phyloP scores from a whole-genome alignment of 2,113 vertebrate species.

The Archocentrus centrarchus region DNA sequence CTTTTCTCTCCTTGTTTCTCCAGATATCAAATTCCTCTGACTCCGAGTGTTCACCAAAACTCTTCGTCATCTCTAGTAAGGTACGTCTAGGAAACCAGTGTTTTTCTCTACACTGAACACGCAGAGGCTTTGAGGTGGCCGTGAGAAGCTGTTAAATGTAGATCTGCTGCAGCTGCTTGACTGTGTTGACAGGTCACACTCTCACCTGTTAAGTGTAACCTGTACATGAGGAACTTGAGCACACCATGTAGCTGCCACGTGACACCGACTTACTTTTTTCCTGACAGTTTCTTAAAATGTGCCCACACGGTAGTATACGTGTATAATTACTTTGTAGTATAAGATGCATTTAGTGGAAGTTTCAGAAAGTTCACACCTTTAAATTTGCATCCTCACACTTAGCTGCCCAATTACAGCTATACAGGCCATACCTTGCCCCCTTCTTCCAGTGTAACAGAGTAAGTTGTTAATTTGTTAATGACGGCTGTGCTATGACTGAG shows the following conservation, averaged over 20 bases:
- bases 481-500: slow-evolving; percentile 26
- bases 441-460: slow-evolving; percentile 24
- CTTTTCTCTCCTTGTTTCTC: slow-evolving; percentile 65
- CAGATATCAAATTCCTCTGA: slow-evolving; percentile 89
- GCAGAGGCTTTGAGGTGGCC: neutral
- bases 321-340: neutral
- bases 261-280: neutral
- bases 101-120: neutral
- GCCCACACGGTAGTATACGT: neutral
- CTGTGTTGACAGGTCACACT: slow-evolving; percentile 54
- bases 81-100: slow-evolving; percentile 70
- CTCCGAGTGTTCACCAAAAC: slow-evolving; percentile 89
- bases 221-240: slow-evolving; percentile 6
- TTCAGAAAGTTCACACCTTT: slow-evolving; percentile 7
- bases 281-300: neutral
- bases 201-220: slow-evolving; percentile 30
- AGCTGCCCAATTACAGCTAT: slow-evolving; percentile 6
- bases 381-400: slow-evolving; percentile 7
- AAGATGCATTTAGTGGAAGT: neutral
- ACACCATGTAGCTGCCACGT: slow-evolving; percentile 22
- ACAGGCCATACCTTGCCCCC: slow-evolving; percentile 13
- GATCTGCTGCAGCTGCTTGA: slow-evolving; percentile 26
- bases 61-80: slow-evolving; percentile 92
- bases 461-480: slow-evolving; percentile 52
- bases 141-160: slow-evolving; percentile 39